Evolutionary conservation across 2,888 invertebrate genomes (phyloP), one percentile per base, ranked within the genome.

Genomic region (Pheosia tremula): DNA sequence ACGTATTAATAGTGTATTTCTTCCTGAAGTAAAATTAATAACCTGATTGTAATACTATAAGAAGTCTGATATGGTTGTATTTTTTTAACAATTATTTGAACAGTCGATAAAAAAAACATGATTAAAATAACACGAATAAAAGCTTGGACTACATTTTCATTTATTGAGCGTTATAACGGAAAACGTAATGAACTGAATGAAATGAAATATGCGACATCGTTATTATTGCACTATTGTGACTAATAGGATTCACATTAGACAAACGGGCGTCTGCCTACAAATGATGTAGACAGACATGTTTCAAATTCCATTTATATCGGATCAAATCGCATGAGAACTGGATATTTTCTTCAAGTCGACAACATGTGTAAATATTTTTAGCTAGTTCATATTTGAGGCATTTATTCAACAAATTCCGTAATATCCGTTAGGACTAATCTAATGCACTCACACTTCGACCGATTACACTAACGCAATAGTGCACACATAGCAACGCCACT

Each of bases 361-460:
- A 41, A 56, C n/a, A 56, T 45, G 9, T 41, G 55, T 39, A 6
- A 55, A 55, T 39, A 8, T 13, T 56, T 56, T 3, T 41, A 13
- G 75, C 78, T 75, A 74, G 75, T 80, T 84, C 72, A 82, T 73
- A 82, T 87, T 86, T 79, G 74, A 82, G 82, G 83, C 76, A 90
- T 87, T 88, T 90, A 89, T 87, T 84, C 84, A 80, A 86, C 81
- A 74, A 87, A 88, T 91, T 91, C 92, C 86, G 91, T 92, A 91
- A 93, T 91, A 90, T 93, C 93, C 93, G 93, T 90, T 92, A 90
- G 84, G 83, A 90, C 82, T 89, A 89, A 90, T 89, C 87, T 84
- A 86, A 87, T 85, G 80, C 83, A 82, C 84, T 71, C 87, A 87
- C 80, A 83, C 83, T 70, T 60, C 69, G 56, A 63, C 45, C 53